A percentile compares a stretch with the other conserved stretches of the same genome.
These are phyloP conservation scores for Serinus canaria DNA, from an alignment of 2,113 vertebrate genomes.

Conservation along the genomic window DNA sequence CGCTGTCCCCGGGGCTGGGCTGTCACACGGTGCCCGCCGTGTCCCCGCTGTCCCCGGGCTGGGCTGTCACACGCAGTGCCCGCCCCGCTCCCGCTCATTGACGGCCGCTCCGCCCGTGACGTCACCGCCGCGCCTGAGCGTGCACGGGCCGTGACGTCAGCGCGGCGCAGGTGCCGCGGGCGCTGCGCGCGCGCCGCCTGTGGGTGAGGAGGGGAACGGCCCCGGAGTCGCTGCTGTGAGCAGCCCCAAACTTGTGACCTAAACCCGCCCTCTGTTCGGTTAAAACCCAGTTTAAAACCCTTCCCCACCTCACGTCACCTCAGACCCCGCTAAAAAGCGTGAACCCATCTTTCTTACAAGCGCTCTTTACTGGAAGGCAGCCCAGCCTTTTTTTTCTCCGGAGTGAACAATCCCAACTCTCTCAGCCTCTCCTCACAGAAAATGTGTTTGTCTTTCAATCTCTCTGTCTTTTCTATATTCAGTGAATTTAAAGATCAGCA, in stretches of 20 bases:
- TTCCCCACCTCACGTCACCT: neutral
- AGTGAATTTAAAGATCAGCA: neutral
- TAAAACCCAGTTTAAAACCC: too few species aligned
- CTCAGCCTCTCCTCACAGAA: neutral
- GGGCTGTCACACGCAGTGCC: neutral
- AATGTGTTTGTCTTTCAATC: neutral
- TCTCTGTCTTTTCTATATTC: neutral
- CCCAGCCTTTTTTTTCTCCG: neutral
- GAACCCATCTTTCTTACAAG: neutral
- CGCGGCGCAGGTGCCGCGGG: neutral
- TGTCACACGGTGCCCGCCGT: too few species aligned
- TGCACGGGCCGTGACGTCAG: neutral
- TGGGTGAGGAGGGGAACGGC: neutral
- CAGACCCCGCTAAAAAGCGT: neutral
- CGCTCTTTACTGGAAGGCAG: neutral
- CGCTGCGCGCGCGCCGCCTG: neutral
- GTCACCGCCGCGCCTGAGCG: neutral
- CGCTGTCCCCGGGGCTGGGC: too few species aligned
- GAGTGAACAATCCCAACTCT: neutral
- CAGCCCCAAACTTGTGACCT: neutral
- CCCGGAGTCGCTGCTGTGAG: neutral
- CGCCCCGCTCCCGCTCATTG: neutral
- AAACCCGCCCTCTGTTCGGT: neutral
- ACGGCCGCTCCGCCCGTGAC: neutral
- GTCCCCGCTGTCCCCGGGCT: neutral